Evolutionary conservation across 1,140 invertebrate genomes (phyloP), one percentile per base, ranked within the genome.

Genomic region (Trichomalopsis sarcophagae): DNA sequence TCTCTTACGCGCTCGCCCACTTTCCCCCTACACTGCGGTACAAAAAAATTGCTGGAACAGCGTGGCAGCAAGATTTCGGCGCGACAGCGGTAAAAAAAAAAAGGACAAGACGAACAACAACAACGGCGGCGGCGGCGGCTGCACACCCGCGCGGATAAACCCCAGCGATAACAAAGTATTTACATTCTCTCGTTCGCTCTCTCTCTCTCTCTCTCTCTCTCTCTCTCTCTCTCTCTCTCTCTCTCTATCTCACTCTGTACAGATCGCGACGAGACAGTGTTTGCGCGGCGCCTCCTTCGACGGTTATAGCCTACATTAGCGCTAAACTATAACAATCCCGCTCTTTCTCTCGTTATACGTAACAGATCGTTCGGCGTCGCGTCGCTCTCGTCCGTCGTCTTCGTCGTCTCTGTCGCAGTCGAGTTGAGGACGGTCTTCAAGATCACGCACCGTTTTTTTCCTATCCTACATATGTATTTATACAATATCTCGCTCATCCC

Each of bases 91-190:
- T 78, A 55, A 30, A 66, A 55, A 79, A 55, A 79, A 62, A 62
- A 27, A 36, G 4, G 5, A 36, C 33, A 27, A 17, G 55, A 62
- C 55, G 21, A 62, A 62, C 55, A 62, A 62, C 21, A 62, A 62
- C 55, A n/a, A n/a, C 55, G 55, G 17, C 50, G 50, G 36, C 36
- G 36, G 36, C 36, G 36, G 40, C 40, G 13, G 55, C 55, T 17
- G 55, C 17, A 62, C 17, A 62, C 55, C 21, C 55, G 55, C 55
- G 55, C 55, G 55, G 14, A 62, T 62, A n/a, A 11, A 62, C 47
- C 27, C n/a, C 23, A n/a, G 40, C 69, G 69, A 81, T 81, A 81
- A 73, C 69, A 81, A 81, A 81, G 80, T 81, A 81, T 81, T 81
- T 81, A 81, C 69, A 81, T 40, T 74, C 69, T 27, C 23, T 71